These are phyloP conservation scores for Drosophila pullipes DNA, from an alignment of 2,888 invertebrate genomes.

Conservation along the genomic window DNA sequence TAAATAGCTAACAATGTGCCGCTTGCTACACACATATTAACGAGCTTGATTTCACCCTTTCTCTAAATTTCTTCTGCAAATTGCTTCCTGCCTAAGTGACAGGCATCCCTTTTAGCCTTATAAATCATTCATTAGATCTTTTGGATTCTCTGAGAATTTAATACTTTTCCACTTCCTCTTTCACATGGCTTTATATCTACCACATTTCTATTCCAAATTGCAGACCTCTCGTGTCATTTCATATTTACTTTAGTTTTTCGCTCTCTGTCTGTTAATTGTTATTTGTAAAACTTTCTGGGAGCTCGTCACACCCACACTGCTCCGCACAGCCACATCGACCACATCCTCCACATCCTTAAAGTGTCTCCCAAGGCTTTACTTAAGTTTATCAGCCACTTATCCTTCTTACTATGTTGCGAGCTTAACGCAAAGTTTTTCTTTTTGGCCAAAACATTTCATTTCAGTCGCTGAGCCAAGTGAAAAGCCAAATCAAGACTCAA, in stretches of 20 bases:
- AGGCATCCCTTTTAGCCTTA: slow-evolving; percentile 11
- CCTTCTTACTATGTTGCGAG: slow-evolving; percentile 6
- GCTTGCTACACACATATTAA: slow-evolving; percentile 25
- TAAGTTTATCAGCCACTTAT: slow-evolving; percentile 52
- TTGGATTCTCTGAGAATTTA: not conserved
- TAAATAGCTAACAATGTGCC: slow-evolving; percentile 37
- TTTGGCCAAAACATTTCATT: slow-evolving; percentile 42
- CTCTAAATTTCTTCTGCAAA: slow-evolving; percentile 1
- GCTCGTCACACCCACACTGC: not conserved
- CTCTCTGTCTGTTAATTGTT: slow-evolving; percentile 64
- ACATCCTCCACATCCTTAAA: not conserved
- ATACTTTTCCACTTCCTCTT: slow-evolving; percentile 14
- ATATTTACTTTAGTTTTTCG: slow-evolving; percentile 37
- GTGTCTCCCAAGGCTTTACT: slow-evolving; percentile 12
- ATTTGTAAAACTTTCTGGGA: slow-evolving; percentile 53
- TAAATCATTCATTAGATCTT: slow-evolving; percentile 41
- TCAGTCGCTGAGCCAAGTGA: slow-evolving; percentile 31
- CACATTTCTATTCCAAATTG: not conserved
- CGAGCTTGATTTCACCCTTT: not conserved
- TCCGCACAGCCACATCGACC: not conserved
- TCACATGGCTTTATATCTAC: slow-evolving; percentile 7
- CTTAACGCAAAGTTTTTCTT: slow-evolving; percentile 64
- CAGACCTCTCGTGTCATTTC: slow-evolving; percentile 9
- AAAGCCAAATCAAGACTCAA: slow-evolving; percentile 54
- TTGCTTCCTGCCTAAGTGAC: slow-evolving; percentile 4